phyloP scores from a whole-genome alignment of 2,113 vertebrate genomes.

The Fulica atra region DNA sequence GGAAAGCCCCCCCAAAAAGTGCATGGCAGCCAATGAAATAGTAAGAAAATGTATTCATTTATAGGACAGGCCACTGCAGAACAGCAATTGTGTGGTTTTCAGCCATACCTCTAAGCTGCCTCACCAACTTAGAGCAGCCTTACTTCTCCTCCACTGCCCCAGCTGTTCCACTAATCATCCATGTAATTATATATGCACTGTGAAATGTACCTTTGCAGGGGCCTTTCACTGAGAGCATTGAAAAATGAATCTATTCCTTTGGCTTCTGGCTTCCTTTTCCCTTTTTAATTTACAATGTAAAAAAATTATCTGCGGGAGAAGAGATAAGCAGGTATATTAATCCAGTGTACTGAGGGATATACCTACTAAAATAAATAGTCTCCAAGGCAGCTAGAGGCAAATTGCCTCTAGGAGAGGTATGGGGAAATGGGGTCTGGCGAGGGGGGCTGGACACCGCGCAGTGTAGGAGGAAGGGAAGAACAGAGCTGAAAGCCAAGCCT shows the following conservation, averaged over 20 bases:
- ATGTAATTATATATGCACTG: not conserved
- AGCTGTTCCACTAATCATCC: not conserved
- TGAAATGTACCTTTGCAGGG: not conserved
- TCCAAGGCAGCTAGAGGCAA: not conserved
- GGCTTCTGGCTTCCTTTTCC: not conserved
- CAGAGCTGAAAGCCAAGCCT: not conserved
- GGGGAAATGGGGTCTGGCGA: not conserved
- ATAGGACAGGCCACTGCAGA: not conserved
- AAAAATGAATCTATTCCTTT: slow-evolving; percentile 5
- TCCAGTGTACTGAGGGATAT: not conserved
- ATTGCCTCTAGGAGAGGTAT: not conserved
- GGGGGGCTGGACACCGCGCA: accelerated
- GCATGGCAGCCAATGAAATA: not conserved
- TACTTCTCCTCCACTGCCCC: not conserved
- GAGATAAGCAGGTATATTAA: slow-evolving; percentile 30
- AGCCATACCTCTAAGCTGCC: not conserved
- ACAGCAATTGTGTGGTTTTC: not conserved
- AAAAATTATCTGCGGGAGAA: slow-evolving; percentile 22
- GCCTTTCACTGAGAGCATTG: not conserved
- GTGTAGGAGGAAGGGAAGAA: not conserved
- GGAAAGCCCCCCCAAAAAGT: not conserved
- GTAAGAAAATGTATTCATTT: not conserved
- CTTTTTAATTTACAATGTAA: slow-evolving; percentile 8
- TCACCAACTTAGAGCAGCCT: not conserved
- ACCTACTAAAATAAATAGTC: slow-evolving; percentile 6